A percentile compares a stretch with the other conserved stretches of the same genome.
phyloP scores from a whole-genome alignment of 30 jellyfish, hydroid and myxozoan genomes.

The Turritopsis dohrnii region DNA sequence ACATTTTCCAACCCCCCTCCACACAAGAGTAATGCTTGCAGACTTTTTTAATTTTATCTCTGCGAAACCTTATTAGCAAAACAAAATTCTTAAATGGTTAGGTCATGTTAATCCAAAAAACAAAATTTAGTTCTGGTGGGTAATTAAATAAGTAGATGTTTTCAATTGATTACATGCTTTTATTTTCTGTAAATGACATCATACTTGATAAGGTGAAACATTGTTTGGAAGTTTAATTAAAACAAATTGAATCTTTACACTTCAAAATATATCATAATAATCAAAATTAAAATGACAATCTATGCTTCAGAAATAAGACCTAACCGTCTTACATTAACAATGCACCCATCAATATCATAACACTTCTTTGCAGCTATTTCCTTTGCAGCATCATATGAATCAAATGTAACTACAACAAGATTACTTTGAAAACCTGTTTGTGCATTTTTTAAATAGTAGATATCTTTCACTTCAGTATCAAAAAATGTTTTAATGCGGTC shows the following conservation, averaged over 20 bases:
- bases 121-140: too few relatives aligned
- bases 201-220: too few relatives aligned
- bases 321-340: neutral
- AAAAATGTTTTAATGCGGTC: neutral
- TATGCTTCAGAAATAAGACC: neutral
- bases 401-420: neutral
- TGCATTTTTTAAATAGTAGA: neutral
- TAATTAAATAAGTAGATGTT: too few relatives aligned
- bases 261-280: neutral
- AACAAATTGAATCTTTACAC: neutral
- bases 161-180: too few relatives aligned
- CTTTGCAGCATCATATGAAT: neutral
- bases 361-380: neutral
- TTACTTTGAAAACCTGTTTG: constrained; percentile 9
- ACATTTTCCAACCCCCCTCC: too few relatives aligned
- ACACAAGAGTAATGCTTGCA: too few relatives aligned
- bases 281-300: neutral
- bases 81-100: too few relatives aligned
- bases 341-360: constrained; percentile 14
- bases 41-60: too few relatives aligned
- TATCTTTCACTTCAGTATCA: neutral
- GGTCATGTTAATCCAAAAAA: too few relatives aligned
- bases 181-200: too few relatives aligned
- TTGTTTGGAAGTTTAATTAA: neutral
- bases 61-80: too few relatives aligned